phyloP scores from a whole-genome alignment of 2,113 vertebrate genomes.

The rabbit (Oryctolagus cuniculus) region DNA sequence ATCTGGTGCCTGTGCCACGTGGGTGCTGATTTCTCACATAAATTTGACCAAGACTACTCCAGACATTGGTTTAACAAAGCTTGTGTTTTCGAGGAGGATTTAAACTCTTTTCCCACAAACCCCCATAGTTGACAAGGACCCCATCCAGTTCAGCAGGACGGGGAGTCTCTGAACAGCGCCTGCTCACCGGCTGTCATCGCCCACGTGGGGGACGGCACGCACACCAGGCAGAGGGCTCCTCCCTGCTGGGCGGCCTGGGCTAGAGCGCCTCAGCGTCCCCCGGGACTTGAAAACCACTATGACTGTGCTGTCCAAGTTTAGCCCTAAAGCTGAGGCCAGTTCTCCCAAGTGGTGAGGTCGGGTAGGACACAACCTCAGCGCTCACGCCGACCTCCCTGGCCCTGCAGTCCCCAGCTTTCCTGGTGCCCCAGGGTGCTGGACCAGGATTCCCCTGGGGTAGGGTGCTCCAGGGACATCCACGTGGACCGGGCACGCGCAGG shows the following conservation, averaged over 20 bases:
- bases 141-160: neutral
- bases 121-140: neutral
- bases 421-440: neutral
- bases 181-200: too few species aligned
- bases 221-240: too few species aligned
- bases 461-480: neutral
- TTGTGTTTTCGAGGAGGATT: slow-evolving; percentile 11
- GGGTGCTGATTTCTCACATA: neutral
- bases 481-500: neutral
- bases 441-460: neutral
- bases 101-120: neutral
- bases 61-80: slow-evolving; percentile 16
- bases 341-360: neutral
- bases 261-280: too few species aligned
- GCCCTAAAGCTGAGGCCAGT: too few species aligned
- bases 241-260: too few species aligned
- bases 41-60: neutral
- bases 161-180: neutral
- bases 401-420: neutral
- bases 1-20: neutral
- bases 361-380: neutral
- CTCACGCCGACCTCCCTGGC: neutral
- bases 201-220: too few species aligned
- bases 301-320: too few species aligned
- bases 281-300: too few species aligned